Conservation (phyloP, 2,888 invertebrate species). For the Bugulina stolonifera region DNA sequence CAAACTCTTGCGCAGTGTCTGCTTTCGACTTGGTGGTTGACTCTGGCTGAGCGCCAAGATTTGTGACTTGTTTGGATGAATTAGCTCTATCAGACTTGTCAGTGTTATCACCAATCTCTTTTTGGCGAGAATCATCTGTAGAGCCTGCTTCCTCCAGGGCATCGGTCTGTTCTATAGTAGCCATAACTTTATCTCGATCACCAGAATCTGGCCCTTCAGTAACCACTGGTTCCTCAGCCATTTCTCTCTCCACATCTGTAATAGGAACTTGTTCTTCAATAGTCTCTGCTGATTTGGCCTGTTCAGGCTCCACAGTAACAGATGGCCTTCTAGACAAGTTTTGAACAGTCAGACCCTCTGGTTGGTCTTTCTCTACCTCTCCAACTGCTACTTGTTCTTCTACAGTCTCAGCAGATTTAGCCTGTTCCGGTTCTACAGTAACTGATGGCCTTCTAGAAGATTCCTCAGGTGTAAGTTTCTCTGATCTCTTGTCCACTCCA, state of each 20-base stretch:
- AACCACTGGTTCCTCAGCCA: not conserved
- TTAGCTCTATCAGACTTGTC: too few species aligned
- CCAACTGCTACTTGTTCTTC: not conserved
- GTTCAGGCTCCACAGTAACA: not conserved
- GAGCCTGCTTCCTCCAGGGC: too few species aligned
- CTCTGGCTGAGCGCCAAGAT: too few species aligned
- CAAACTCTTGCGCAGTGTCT: slow-evolving; percentile 10
- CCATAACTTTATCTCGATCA: not conserved
- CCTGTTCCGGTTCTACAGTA: not conserved
- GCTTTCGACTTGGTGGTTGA: too few species aligned
- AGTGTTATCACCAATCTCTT: too few species aligned
- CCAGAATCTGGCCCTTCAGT: not conserved
- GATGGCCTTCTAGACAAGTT: too few species aligned
- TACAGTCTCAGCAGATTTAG: not conserved
- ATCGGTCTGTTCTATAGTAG: not conserved
- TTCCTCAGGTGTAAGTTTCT: too few species aligned
- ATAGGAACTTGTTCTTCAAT: not conserved
- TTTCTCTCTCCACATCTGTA: not conserved
- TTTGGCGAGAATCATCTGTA: too few species aligned
- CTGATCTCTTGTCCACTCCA: not conserved
- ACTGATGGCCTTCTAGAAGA: not conserved
- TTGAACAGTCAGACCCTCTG: not conserved
- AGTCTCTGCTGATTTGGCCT: not conserved
- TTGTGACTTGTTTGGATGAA: too few species aligned
- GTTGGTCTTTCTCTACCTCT: not conserved